Evolutionary conservation across 2,113 vertebrate genomes (phyloP), one percentile per base, ranked within the genome.

Genomic region (Ictalurus furcatus): DNA sequence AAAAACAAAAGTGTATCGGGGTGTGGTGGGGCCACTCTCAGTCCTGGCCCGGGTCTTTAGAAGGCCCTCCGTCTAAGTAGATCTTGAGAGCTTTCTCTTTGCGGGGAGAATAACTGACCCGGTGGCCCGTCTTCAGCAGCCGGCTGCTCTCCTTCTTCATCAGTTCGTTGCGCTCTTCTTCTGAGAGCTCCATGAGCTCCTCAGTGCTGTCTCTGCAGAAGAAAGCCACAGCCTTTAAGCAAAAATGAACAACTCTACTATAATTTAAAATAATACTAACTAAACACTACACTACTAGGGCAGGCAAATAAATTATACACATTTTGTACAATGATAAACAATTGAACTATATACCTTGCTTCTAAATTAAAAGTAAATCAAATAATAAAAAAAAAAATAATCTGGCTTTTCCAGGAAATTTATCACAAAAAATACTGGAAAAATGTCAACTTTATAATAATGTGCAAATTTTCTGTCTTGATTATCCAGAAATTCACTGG

Each of bases 21-120:
- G 85, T n/a, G 84, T 25, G 6, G 81, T 58, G 58, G 81, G 81
- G 14, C 61, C 88, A 0, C 67, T 56, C 92, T 99, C 97, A 99
- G 95, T 99, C 98, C 95, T 97, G 98, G 92, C 96, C 96, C 82
- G 96, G 93, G 94, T 99, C 98, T 96, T 98, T 99, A 94, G 96
- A 96, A 89, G 98, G 97, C 79, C 97, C 97, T 89, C 98, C 97
- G 56, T 99, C 98, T 94, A 99, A 95, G 94, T 99, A 99, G 94
- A 99, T 99, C 95, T 99, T 99, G 89, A 99, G 97, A 93, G 98
- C 98, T 93, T 99, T 99, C 95, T 99, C 98, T 93, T 99, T 99
- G 90, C 98, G 98, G 34, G 98, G 98, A 6, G 98, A 99, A 95
- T 99, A 99, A 85, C 97, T 99, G 93, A 99, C 97, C 3, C 98